Conservation (phyloP, 2,113 vertebrate species). For the Syngnathoides biaculeatus region DNA sequence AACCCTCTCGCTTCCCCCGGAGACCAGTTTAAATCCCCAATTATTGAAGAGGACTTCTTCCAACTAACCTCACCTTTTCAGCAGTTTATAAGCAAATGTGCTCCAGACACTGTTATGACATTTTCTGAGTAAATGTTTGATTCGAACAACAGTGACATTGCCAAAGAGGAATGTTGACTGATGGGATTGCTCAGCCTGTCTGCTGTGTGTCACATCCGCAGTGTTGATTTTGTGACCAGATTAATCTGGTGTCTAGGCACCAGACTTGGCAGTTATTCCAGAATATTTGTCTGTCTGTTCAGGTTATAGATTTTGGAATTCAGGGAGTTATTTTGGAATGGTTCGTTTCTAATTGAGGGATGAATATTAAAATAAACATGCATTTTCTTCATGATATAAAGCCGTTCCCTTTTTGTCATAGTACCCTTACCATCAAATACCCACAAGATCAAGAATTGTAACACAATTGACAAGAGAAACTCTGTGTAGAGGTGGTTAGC, state of each 20-base stretch:
- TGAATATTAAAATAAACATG: neutral
- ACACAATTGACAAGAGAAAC: too few relatives aligned
- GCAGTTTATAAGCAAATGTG: slow-evolving; percentile 6
- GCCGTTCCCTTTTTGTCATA: too few relatives aligned
- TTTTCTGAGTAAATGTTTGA: slow-evolving; percentile 37
- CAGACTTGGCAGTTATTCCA: slow-evolving; percentile 7
- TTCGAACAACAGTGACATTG: slow-evolving; percentile 40
- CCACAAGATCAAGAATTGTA: too few relatives aligned
- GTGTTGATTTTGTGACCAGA: neutral
- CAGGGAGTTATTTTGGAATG: neutral
- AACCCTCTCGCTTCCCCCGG: too few relatives aligned
- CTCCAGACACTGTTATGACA: slow-evolving; percentile 18
- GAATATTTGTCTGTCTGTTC: neutral
- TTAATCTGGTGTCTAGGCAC: neutral
- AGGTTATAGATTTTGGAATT: neutral
- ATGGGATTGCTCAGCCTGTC: slow-evolving; percentile 32
- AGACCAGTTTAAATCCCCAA: too few relatives aligned
- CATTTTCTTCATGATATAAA: too few relatives aligned
- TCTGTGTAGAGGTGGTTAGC: too few relatives aligned
- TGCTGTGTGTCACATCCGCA: slow-evolving; percentile 23
- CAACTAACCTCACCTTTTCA: neutral
- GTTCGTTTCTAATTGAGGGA: neutral
- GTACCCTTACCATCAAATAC: too few relatives aligned
- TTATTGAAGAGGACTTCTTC: too few relatives aligned
- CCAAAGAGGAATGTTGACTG: slow-evolving; percentile 51